Conservation (phyloP, 2,888 invertebrate genomes). For the Prenolepis imparis region DNA sequence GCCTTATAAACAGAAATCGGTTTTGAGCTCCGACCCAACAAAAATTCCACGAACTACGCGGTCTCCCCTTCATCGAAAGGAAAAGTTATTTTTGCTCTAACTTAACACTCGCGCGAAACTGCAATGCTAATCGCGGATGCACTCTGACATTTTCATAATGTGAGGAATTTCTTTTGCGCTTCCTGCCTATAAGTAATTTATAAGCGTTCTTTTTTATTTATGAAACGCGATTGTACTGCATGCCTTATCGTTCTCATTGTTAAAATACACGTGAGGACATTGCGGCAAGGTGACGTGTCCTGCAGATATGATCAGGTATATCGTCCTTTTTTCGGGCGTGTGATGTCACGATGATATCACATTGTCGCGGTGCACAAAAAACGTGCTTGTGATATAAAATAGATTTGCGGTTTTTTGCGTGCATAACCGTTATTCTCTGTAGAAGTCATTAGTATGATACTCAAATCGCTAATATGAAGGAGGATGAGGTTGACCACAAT, state of each 20-base stretch:
- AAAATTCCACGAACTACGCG: slow-evolving; percentile 42
- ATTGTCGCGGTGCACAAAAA: slow-evolving; percentile 62
- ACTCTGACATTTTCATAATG: slow-evolving; percentile 64
- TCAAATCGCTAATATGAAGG: slow-evolving; percentile 14
- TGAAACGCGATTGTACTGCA: background rate
- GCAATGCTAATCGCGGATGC: slow-evolving; percentile 29
- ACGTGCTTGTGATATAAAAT: slow-evolving; percentile 79
- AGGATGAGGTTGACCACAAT: slow-evolving; percentile 3
- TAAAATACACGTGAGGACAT: slow-evolving; percentile 29
- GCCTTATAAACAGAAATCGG: slow-evolving; percentile 41
- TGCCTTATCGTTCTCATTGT: slow-evolving; percentile 18
- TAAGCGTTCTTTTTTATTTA: slow-evolving; percentile 58
- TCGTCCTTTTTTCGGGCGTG: slow-evolving; percentile 63
- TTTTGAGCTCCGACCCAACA: slow-evolving; percentile 12
- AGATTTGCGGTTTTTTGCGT: slow-evolving; percentile 76
- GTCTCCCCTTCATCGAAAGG: slow-evolving; percentile 15
- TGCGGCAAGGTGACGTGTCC: slow-evolving; percentile 60
- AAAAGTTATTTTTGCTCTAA: slow-evolving; percentile 34
- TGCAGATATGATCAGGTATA: background rate
- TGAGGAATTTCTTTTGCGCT: slow-evolving; percentile 13
- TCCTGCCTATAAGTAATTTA: slow-evolving; percentile 57
- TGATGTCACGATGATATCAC: slow-evolving; percentile 76
- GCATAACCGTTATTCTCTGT: slow-evolving; percentile 71
- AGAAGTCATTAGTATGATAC: background rate
- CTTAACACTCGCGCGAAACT: slow-evolving; percentile 39